Conservation (phyloP, 2,888 invertebrate genomes). For the Taenaris catops region DNA sequence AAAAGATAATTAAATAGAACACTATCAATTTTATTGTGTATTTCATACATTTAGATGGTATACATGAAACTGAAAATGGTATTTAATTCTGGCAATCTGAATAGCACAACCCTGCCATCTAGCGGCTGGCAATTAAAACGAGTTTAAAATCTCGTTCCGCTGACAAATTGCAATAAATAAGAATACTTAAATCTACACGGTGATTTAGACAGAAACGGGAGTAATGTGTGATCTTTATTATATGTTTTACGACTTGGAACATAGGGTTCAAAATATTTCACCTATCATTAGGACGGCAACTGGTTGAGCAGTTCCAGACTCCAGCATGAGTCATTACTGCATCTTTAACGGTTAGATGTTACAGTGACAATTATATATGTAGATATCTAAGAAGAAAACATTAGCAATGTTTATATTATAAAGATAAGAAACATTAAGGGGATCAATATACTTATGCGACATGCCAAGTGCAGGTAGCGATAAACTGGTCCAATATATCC, state of each 20-base stretch:
- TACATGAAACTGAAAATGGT: too few species aligned
- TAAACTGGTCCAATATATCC: too few species aligned
- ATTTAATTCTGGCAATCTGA: too few species aligned
- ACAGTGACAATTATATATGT: slow-evolving; percentile 16
- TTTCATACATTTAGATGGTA: too few species aligned
- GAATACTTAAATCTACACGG: slow-evolving; percentile 21
- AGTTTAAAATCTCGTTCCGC: slow-evolving; percentile 32
- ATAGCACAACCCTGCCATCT: slow-evolving; percentile 21
- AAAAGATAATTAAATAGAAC: too few species aligned
- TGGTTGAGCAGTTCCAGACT: slow-evolving; percentile 12
- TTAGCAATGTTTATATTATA: slow-evolving; percentile 5
- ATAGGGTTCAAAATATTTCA: slow-evolving; percentile 7
- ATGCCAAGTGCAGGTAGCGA: too few species aligned
- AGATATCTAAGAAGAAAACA: slow-evolving; percentile 9
- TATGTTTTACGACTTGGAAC: slow-evolving; percentile 1
- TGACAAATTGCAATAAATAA: slow-evolving; percentile 31
- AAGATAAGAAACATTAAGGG: slow-evolving; percentile 6
- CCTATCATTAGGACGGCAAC: slow-evolving; percentile 9
- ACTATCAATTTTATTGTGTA: too few species aligned
- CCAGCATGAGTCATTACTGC: slow-evolving; percentile 11
- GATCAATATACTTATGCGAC: slow-evolving; percentile 2
- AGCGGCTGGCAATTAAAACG: slow-evolving; percentile 28
- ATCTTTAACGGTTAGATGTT: slow-evolving; percentile 10
- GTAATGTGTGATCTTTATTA: slow-evolving; percentile 10
- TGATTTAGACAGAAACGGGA: slow-evolving; percentile 18